phyloP scores from a whole-genome alignment of 2,888 invertebrate genomes.

The Sthenelais limicola region DNA sequence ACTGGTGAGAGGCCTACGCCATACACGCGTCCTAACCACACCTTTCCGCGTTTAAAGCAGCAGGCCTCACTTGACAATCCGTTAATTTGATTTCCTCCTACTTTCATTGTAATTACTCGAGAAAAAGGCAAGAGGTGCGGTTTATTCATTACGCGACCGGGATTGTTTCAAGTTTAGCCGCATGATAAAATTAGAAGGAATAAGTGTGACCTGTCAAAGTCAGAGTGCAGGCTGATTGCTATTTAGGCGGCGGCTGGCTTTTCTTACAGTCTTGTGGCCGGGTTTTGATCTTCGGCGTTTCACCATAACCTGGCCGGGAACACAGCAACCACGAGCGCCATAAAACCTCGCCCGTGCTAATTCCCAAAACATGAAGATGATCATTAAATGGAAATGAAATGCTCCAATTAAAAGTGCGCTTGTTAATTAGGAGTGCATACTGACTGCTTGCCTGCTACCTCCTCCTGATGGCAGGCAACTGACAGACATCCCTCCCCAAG shows the following conservation, averaged over 20 bases:
- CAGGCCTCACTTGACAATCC: background rate
- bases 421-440: slow-evolving; percentile 25
- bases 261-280: background rate
- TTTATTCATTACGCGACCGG: slow-evolving; percentile 26
- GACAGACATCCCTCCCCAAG: too few relatives aligned
- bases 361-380: slow-evolving; percentile 22
- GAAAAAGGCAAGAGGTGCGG: slow-evolving; percentile 8
- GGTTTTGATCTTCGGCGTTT: slow-evolving; percentile 12
- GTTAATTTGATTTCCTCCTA: slow-evolving; percentile 11
- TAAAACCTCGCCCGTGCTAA: slow-evolving; percentile 8
- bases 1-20: too few relatives aligned
- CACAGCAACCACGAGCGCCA: background rate
- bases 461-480: too few relatives aligned
- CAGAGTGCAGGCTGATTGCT: background rate
- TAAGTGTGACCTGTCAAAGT: slow-evolving; percentile 27
- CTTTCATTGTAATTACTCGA: slow-evolving; percentile 1
- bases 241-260: background rate
- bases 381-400: slow-evolving; percentile 28
- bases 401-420: slow-evolving; percentile 14
- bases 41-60: too few relatives aligned
- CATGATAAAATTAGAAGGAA: slow-evolving; percentile 17
- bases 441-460: too few relatives aligned
- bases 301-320: too few relatives aligned
- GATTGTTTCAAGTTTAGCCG: slow-evolving; percentile 15
- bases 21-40: slow-evolving; percentile 16